Evolutionary conservation across 2,797 vertebrate species (phyloP).

Genomic region (Thunnus albacares): DNA sequence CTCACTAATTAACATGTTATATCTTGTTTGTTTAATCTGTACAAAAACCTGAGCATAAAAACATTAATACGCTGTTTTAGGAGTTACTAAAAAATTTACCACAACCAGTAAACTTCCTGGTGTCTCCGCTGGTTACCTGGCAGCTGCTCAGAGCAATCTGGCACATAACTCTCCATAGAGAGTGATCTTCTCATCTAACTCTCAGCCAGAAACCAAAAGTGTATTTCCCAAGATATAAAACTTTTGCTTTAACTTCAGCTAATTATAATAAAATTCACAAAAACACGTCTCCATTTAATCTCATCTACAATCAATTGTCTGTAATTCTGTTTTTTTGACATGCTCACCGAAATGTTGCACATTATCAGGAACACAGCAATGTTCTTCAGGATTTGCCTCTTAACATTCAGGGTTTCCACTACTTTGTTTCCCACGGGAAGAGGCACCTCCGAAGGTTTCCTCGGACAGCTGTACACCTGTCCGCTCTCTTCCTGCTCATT

Average conservation of each 20-base stretch:
- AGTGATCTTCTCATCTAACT: no score
- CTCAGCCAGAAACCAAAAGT: background rate
- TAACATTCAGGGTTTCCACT: slow-evolving; percentile 65
- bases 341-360: slow-evolving; percentile 95
- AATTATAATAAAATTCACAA: no score
- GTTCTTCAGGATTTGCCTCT: slow-evolving; percentile 92
- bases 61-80: background rate
- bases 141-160: no score
- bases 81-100: no score
- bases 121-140: no score
- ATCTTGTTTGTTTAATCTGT: no score
- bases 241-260: no score
- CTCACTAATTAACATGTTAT: no score
- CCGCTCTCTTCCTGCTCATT: slow-evolving; percentile 69
- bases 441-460: slow-evolving; percentile 68
- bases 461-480: slow-evolving; percentile 64
- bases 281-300: background rate
- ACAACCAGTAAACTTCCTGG: no score
- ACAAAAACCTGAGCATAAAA: background rate
- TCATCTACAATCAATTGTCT: background rate
- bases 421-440: slow-evolving; percentile 57
- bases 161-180: no score
- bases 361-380: slow-evolving; percentile 93
- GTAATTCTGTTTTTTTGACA: background rate
- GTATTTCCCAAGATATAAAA: no score